Evolutionary conservation across 2,797 vertebrate species (phyloP).

Genomic region (Cetoscarus ocellatus): DNA sequence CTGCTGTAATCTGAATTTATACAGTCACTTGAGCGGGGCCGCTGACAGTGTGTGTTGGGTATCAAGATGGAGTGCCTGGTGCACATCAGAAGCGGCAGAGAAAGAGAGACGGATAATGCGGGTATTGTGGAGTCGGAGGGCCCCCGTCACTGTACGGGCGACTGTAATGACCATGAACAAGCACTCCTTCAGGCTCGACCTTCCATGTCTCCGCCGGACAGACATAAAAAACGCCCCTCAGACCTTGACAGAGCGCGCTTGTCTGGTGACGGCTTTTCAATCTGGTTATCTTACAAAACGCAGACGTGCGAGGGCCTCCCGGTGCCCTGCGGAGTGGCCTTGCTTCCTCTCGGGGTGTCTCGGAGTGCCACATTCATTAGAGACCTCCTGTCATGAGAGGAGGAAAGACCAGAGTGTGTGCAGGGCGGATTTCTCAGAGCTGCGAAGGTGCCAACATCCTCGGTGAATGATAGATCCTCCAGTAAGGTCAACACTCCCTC

Average conservation of each 20-base stretch:
- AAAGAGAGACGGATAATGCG: conserved; percentile 63
- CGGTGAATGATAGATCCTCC: conserved; percentile 71
- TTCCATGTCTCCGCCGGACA: conserved; percentile 57
- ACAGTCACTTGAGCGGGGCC: conserved; percentile 74
- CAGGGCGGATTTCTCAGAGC: conserved; percentile 30
- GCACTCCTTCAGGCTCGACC: conserved; percentile 61
- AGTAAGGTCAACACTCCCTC: conserved; percentile 58
- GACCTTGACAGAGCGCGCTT: conserved; percentile 69
- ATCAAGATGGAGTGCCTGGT: conserved; percentile 68
- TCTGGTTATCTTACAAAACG: conserved; percentile 74
- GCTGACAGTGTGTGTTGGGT: conserved; percentile 75
- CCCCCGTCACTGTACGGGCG: conserved; percentile 60
- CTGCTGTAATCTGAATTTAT: conserved; percentile 86
- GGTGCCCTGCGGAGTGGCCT: conserved; percentile 62
- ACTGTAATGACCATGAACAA: conserved; percentile 69
- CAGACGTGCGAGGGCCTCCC: conserved; percentile 60
- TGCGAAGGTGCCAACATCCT: conserved; percentile 68
- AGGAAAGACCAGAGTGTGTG: conserved; percentile 40
- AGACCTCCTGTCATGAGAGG: conserved; percentile 64
- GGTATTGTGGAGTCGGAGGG: conserved; percentile 65
- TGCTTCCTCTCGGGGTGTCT: conserved; percentile 73
- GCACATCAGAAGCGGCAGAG: conserved; percentile 57
- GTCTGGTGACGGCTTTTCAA: conserved; percentile 68
- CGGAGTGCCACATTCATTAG: conserved; percentile 67
- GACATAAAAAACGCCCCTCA: conserved; percentile 64